Evolutionary conservation across 2,888 invertebrate species (phyloP).

Genomic region (Ophion slaviceki): DNA sequence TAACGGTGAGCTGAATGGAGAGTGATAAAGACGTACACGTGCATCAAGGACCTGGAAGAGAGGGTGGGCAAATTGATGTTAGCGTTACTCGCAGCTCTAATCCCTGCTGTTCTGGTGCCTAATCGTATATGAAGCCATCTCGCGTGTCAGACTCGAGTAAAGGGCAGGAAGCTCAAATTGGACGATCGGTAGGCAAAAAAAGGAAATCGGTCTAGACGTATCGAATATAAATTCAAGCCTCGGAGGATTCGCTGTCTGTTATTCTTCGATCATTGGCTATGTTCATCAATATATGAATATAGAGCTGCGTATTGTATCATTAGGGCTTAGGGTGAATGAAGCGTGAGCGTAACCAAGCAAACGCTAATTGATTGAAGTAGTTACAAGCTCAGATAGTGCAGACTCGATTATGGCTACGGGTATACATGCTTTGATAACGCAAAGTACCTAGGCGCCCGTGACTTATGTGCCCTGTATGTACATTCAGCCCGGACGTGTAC

Average conservation of each 20-base stretch:
- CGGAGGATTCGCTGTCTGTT: conserved; percentile 25
- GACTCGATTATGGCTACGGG: background rate
- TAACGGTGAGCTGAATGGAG: conserved; percentile 6
- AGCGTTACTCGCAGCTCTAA: conserved; percentile 41
- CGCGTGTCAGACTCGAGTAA: conserved; percentile 43
- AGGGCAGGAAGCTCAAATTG: conserved; percentile 21
- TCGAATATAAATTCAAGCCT: conserved; percentile 16
- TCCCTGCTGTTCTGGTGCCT: background rate
- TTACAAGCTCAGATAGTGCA: conserved; percentile 36
- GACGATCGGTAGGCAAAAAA: conserved; percentile 32
- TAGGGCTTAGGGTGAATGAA: conserved; percentile 23
- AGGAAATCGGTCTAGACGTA: conserved; percentile 34
- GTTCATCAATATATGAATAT: background rate
- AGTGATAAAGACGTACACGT: background rate
- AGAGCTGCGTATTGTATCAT: conserved; percentile 4
- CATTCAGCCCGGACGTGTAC: background rate
- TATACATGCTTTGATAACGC: conserved; percentile 14
- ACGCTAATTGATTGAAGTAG: conserved; percentile 57
- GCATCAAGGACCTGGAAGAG: background rate
- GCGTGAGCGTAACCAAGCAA: conserved; percentile 6
- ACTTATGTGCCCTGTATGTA: background rate
- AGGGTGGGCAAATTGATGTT: conserved; percentile 16
- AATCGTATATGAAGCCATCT: conserved; percentile 1
- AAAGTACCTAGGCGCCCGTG: background rate
- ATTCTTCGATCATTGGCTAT: conserved; percentile 25